phyloP scores from a whole-genome alignment of 2,113 vertebrate genomes.

The Oryzias melastigma region DNA sequence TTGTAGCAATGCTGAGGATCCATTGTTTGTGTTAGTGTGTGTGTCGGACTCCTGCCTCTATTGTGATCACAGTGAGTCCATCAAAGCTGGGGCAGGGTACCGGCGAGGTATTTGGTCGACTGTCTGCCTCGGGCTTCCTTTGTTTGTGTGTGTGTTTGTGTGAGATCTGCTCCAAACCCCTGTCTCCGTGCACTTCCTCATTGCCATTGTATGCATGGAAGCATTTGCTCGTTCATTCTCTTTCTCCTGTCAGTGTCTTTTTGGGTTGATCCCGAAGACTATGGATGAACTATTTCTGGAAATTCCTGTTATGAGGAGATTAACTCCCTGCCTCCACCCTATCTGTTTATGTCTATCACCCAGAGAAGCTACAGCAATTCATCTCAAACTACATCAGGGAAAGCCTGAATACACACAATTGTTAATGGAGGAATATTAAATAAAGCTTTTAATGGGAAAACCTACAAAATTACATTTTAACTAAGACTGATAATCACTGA shows the following conservation, averaged over 20 bases:
- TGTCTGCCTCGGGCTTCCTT: slow-evolving; percentile 71
- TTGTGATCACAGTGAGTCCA: slow-evolving; percentile 64
- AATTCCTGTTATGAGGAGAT: slow-evolving; percentile 70
- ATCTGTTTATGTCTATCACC: slow-evolving; percentile 11
- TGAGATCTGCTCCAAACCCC: slow-evolving; percentile 51
- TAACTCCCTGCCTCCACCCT: slow-evolving; percentile 11
- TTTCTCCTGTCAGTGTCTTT: slow-evolving; percentile 52
- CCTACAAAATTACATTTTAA: neutral
- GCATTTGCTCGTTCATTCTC: slow-evolving; percentile 18
- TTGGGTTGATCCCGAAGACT: slow-evolving; percentile 47
- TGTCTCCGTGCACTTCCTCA: slow-evolving; percentile 64
- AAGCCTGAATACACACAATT: slow-evolving; percentile 17
- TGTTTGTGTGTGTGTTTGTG: slow-evolving; percentile 66
- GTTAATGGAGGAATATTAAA: slow-evolving; percentile 4
- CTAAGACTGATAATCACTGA: neutral
- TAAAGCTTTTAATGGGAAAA: neutral
- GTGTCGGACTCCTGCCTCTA: slow-evolving; percentile 57
- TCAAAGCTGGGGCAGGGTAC: slow-evolving; percentile 66
- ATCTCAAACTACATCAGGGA: slow-evolving; percentile 27
- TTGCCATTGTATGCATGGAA: slow-evolving; percentile 54
- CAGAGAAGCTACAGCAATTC: slow-evolving; percentile 29
- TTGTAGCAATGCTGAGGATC: neutral
- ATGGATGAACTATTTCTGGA: slow-evolving; percentile 66
- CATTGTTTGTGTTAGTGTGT: slow-evolving; percentile 52
- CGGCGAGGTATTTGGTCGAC: slow-evolving; percentile 56